Evolutionary conservation across 2,797 vertebrate species (phyloP).

Genomic region (Rhynchonycteris naso): DNA sequence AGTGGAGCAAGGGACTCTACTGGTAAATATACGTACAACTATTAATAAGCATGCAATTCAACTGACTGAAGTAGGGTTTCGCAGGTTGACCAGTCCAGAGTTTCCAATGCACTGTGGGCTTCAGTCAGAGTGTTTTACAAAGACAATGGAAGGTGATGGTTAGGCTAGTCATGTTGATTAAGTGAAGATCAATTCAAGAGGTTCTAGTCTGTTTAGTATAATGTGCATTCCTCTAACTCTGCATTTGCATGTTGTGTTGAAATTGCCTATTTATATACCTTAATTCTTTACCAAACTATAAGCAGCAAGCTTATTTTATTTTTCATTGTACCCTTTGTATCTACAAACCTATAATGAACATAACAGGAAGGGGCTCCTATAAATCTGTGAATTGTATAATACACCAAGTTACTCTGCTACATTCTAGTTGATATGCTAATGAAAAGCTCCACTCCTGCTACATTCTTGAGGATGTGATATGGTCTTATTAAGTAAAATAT

Average conservation of each 20-base stretch:
- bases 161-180: not conserved
- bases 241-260: not conserved
- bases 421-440: not conserved
- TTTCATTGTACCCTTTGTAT: not conserved
- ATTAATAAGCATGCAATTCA: not conserved
- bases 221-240: not conserved
- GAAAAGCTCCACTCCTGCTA: not conserved
- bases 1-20: not conserved
- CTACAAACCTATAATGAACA: not conserved
- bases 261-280: not conserved
- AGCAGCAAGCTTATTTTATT: not conserved
- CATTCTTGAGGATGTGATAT: not conserved
- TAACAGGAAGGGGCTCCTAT: not conserved
- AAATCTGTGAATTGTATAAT: not conserved
- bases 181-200: not conserved
- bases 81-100: not conserved
- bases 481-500: not conserved
- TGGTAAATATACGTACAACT: not conserved
- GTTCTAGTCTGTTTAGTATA: not conserved
- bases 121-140: not conserved
- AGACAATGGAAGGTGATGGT: not conserved
- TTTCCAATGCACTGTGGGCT: not conserved
- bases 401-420: not conserved
- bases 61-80: not conserved
- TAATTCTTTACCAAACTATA: not conserved